These are phyloP conservation scores for Etheostoma cragini DNA, from an alignment of 2,113 vertebrate genomes.

Conservation along the genomic window DNA sequence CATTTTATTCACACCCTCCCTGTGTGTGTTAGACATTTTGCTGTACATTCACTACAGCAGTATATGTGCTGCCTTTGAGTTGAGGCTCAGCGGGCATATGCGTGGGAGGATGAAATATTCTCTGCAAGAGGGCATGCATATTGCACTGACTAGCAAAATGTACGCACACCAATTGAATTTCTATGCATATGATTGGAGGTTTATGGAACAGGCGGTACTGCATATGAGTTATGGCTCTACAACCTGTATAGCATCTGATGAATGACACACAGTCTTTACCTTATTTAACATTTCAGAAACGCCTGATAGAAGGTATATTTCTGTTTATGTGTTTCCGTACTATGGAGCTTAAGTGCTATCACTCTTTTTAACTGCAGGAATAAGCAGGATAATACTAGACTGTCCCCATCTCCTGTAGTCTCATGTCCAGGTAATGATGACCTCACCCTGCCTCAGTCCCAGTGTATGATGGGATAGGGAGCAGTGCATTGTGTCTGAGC, in stretches of 20 bases:
- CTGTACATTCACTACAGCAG: conserved; percentile 22
- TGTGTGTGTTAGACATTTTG: neutral
- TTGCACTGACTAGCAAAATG: conserved; percentile 41
- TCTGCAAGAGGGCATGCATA: conserved; percentile 47
- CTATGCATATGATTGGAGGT: conserved; percentile 26
- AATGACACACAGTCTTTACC: conserved; percentile 1
- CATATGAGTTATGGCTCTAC: conserved; percentile 14
- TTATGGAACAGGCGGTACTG: conserved; percentile 20
- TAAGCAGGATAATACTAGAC: conserved; percentile 24
- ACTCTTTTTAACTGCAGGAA: conserved; percentile 7
- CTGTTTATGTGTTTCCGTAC: neutral
- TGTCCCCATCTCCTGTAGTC: conserved; percentile 14
- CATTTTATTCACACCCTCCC: conserved; percentile 3
- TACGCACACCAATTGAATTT: conserved; percentile 20
- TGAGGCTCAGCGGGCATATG: conserved; percentile 19
- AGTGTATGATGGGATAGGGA: conserved; percentile 61
- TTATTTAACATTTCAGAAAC: conserved; percentile 17
- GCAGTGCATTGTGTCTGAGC: conserved; percentile 10
- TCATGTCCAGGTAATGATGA: conserved; percentile 46
- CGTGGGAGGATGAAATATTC: conserved; percentile 51
- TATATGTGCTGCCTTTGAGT: conserved; percentile 17
- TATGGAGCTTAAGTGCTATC: too few species aligned
- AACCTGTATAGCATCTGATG: conserved; percentile 1
- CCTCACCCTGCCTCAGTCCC: conserved; percentile 57
- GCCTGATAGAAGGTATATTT: neutral